A percentile compares a stretch with the other conserved stretches of the same genome.
These are phyloP conservation scores for Silurus lanzhouensis DNA, from an alignment of 2,797 vertebrate genomes.

Conservation along the genomic window DNA sequence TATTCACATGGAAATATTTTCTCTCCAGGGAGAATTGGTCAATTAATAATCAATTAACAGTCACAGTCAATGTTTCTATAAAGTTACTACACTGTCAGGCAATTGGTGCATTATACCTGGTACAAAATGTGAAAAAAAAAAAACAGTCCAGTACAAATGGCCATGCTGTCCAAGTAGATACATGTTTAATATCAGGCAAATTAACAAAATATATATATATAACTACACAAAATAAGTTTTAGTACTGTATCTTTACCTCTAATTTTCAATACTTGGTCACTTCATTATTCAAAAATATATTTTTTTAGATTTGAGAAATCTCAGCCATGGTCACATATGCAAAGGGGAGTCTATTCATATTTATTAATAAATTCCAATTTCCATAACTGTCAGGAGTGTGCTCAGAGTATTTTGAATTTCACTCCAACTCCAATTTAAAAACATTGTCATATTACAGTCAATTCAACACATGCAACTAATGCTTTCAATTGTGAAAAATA, in stretches of 20 bases:
- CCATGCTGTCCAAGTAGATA: background rate
- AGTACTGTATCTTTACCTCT: background rate
- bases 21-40: background rate
- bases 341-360: background rate
- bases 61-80: background rate
- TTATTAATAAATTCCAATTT: background rate
- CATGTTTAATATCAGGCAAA: background rate
- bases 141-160: background rate
- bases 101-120: background rate
- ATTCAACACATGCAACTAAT: background rate
- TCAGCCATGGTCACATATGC: background rate
- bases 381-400: background rate
- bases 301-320: background rate
- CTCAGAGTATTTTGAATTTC: background rate
- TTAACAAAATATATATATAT: background rate
- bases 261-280: background rate
- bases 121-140: slow-evolving; percentile 1
- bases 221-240: no score
- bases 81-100: background rate
- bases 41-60: background rate
- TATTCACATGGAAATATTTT: background rate
- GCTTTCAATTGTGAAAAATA: background rate
- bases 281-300: background rate
- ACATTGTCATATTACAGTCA: background rate
- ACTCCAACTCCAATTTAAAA: no score